Conservation (phyloP, 37 sponge, comb jelly and placozoan genomes). For the Eunapius fragilis region DNA sequence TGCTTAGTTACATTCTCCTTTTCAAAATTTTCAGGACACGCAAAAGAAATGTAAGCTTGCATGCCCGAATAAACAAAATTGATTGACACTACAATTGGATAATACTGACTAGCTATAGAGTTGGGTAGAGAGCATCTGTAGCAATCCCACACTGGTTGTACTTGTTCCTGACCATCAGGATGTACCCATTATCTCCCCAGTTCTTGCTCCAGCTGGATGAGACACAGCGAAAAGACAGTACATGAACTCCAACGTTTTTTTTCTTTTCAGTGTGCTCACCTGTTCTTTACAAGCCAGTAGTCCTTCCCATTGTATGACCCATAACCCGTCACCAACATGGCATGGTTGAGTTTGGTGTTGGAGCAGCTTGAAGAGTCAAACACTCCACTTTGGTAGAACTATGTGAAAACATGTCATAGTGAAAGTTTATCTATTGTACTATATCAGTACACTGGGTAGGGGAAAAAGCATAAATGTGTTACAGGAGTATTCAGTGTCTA, state of each 20-base stretch:
- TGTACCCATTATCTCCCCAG: constrained; percentile 43
- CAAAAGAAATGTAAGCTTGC: too few species aligned
- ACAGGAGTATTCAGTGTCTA: too few species aligned
- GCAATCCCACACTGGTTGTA: constrained; percentile 48
- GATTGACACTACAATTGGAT: not conserved
- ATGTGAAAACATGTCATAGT: not conserved
- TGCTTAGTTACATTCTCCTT: too few species aligned
- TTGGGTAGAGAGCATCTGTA: constrained; percentile 51
- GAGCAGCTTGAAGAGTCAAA: constrained; percentile 57
- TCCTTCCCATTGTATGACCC: constrained; percentile 38
- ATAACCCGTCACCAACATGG: constrained; percentile 55
- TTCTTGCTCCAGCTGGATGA: constrained; percentile 46
- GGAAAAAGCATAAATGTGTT: too few species aligned
- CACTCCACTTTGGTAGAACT: constrained; percentile 62
- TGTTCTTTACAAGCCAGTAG: constrained; percentile 74
- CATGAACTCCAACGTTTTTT: not conserved
- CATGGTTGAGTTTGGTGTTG: constrained; percentile 40
- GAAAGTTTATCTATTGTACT: not conserved
- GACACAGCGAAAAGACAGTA: not conserved
- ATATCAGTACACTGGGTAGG: too few species aligned
- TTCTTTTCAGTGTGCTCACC: constrained; percentile 11
- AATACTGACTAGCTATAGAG: not conserved
- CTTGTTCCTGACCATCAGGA: constrained; percentile 33
- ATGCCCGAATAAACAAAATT: not conserved
- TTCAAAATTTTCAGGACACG: too few species aligned